A percentile compares a stretch with the other conserved stretches of the same genome.
Conservation (phyloP, 2,113 vertebrate species). For the Prunella himalayana region DNA sequence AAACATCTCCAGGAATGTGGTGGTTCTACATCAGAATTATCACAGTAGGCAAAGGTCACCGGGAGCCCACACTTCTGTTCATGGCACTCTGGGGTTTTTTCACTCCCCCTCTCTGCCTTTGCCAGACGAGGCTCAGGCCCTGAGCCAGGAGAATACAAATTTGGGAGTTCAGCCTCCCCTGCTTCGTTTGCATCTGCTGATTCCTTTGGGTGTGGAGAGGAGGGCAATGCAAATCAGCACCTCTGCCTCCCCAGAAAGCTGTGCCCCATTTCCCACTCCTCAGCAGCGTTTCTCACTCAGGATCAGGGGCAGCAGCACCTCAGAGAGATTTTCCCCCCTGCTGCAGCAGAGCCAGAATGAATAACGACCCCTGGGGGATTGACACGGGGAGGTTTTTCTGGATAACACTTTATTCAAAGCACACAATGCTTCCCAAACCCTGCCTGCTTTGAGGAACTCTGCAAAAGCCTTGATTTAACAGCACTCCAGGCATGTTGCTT, state of each 20-base stretch:
- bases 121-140: neutral
- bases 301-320: neutral
- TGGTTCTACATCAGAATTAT: neutral
- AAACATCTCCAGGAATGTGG: conserved; percentile 30
- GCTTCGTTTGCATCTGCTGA: neutral
- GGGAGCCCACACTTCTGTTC: neutral
- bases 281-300: rapidly evolving
- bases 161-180: neutral
- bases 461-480: neutral
- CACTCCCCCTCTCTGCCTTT: neutral
- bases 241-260: neutral
- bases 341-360: neutral
- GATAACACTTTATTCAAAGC: neutral
- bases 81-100: neutral
- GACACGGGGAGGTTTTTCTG: neutral
- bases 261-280: neutral
- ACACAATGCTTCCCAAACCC: neutral
- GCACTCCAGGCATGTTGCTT: neutral
- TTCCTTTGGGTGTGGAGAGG: neutral
- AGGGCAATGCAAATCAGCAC: neutral
- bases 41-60: neutral
- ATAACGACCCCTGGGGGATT: neutral
- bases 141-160: neutral
- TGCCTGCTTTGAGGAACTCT: rapidly evolving
- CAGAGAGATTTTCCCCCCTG: neutral